Evolutionary conservation across 2,113 vertebrate genomes (phyloP), one percentile per base, ranked within the genome.

Genomic region (Sprattus sprattus): DNA sequence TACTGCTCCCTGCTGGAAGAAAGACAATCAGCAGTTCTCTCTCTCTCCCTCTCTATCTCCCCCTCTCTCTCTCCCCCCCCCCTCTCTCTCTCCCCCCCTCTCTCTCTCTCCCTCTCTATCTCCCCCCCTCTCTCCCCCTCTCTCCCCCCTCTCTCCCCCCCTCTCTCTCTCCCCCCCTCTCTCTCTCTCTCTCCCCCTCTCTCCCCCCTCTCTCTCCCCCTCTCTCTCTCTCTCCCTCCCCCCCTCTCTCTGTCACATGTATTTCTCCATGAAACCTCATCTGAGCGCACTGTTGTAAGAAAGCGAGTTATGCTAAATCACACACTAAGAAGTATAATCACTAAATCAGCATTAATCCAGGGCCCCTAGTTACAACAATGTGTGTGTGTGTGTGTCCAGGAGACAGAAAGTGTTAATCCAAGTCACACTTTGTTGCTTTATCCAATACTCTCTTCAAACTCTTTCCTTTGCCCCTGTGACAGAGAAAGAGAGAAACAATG

Each of bases 1-100:
- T 88, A 50, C 87, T 87, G 87, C 87, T 60, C 87, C 87, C 85
- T 87, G 25, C 78, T 87, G 89, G 89, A 78, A 50, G 54, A 78
- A 80, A 85, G 16, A 32, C 39, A 87, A 78, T 87, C 82, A 82
- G 83, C 83, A 50, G 83, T 81, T 84, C 84, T 60, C 67, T 81
- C 22, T 47, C 18, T 44, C 44, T 85, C 9, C 18, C 11, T 60
- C 32, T 16, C 3, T 75, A 3, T 49, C 28, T 85, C 49, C 20
- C 87, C 84, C 84, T 60, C 81, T 82, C 25, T 52, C 18, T 44
- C n/a, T n/a, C 87, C 32, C 57, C 64, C 47, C 50, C 10, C 45
- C 7, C 44, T 85, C 11, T 13, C 13, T 49, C 22, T 86, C 32
- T 47, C 64, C 47, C 50, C 10, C 45, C 7, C 11, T 81, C 10